Percentiles rank a stretch among this genome's conserved stretches.
Conservation (phyloP, 2,113 vertebrate species). For the Colistium nudipinnis region DNA sequence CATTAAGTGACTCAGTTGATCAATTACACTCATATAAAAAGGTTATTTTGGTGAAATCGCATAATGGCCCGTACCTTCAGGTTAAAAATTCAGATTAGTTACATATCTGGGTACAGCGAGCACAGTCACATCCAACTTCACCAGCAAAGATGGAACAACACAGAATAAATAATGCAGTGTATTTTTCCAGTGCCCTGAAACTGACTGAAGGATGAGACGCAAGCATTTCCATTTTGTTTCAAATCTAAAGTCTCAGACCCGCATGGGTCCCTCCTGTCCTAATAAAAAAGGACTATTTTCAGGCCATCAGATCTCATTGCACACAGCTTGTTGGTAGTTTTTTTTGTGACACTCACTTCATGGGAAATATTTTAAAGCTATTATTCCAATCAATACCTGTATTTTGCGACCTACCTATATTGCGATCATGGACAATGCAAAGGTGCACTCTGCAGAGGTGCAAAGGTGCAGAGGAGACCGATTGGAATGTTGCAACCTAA, state of each 20-base stretch:
- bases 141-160: slow-evolving; percentile 10
- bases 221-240: neutral
- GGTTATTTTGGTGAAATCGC: neutral
- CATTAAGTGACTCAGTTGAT: neutral
- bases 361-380: no score
- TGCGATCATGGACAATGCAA: no score
- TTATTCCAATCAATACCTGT: no score
- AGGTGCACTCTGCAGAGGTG: no score
- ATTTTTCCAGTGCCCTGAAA: neutral
- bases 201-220: neutral
- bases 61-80: neutral
- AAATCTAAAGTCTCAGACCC: neutral
- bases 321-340: no score
- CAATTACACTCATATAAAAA: neutral
- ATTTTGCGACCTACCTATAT: no score
- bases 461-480: no score
- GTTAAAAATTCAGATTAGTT: neutral
- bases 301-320: no score
- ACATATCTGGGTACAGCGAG: neutral
- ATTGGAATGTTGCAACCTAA: no score
- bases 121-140: neutral
- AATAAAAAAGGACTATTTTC: no score
- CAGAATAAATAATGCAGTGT: neutral
- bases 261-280: neutral
- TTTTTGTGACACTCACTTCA: no score